A percentile compares a stretch with the other conserved stretches of the same genome.
Conservation (phyloP, 2,113 vertebrate species). For the Hemibagrus wyckioides region DNA sequence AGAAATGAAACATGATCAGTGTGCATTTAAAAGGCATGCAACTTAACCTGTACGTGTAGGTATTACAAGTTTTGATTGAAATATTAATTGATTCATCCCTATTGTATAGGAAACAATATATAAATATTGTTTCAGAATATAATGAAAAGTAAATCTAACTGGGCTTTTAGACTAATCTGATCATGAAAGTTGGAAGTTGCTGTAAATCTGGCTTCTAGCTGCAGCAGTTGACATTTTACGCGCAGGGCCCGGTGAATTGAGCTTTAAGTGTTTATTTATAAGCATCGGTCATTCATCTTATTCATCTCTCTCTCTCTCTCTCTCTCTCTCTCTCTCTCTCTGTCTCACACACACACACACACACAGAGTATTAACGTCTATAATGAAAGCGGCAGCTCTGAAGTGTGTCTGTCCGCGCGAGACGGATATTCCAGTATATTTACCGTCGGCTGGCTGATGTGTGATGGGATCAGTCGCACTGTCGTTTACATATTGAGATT, state of each 20-base stretch:
- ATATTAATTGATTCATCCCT: neutral
- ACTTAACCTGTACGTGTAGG: neutral
- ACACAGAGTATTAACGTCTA: neutral
- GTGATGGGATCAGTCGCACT: slow-evolving; percentile 83
- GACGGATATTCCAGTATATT: slow-evolving; percentile 56
- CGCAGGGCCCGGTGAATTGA: slow-evolving; percentile 31
- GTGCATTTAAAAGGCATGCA: neutral
- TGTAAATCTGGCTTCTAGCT: neutral
- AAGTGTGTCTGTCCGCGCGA: slow-evolving; percentile 49
- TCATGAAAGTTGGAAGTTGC: neutral
- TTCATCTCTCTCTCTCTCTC: slow-evolving; percentile 31
- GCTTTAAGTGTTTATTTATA: slow-evolving; percentile 41
- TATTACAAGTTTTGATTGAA: neutral
- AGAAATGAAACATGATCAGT: neutral
- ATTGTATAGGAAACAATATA: no score
- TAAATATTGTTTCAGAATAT: neutral
- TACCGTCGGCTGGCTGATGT: slow-evolving; percentile 76
- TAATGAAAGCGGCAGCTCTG: slow-evolving; percentile 34
- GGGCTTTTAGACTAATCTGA: neutral
- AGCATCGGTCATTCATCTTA: slow-evolving; percentile 41
- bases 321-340: slow-evolving; percentile 31
- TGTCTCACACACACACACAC: slow-evolving; percentile 17
- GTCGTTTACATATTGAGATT: slow-evolving; percentile 86
- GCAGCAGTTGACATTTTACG: neutral
- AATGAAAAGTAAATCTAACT: neutral